Evolutionary conservation across 2,113 vertebrate species (phyloP), one percentile per base, ranked within the genome.

Genomic region (Gulo gulo): DNA sequence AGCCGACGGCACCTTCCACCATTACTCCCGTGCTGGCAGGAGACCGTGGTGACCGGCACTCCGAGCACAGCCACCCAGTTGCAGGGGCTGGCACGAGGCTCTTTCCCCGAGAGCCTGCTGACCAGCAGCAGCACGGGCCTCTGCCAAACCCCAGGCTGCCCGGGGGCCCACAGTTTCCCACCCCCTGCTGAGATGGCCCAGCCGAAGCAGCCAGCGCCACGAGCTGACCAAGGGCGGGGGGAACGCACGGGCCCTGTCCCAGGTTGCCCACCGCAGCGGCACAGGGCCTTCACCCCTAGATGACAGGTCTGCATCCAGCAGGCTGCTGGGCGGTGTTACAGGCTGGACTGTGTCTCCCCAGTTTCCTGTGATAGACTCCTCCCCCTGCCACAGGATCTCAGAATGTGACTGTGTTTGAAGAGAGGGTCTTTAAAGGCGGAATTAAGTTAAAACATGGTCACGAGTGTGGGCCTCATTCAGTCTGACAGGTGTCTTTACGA

Each of bases 11-110:
- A 21, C 18, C 47, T 84, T 89, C 85, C 55, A 34, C 92, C 80
- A 39, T 94, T 65, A 47, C 67, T 83, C 88, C 36, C 74, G 71
- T 26, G 81, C 94, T 61, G 80, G 26, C 0, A 84, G 84, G 91
- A 69, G 45, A 39, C 61, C 39, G 21, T 94, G 92, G 97, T 65
- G 95, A 89, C 86, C 12, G 81, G 15, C 95, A 90, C 83, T 82
- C 81, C 91, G 97, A 74, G 85, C 52, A 42, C 67, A 15, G 4
- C 71, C 45, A 2, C 16, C 0, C 18, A 11, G 3, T 2, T 1
- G 1, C 55, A 6, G 4, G 29, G 18, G 2, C 74, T 1, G 18
- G 36, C 1, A 7, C 18, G 2, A 0, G 18, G 7, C 12, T 6
- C 36, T 12, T 24, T 47, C 61, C 20, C 55, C 0, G 3, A 73